These are phyloP conservation scores for Emmelina monodactyla DNA, from an alignment of 2,888 invertebrate genomes.

Conservation along the genomic window DNA sequence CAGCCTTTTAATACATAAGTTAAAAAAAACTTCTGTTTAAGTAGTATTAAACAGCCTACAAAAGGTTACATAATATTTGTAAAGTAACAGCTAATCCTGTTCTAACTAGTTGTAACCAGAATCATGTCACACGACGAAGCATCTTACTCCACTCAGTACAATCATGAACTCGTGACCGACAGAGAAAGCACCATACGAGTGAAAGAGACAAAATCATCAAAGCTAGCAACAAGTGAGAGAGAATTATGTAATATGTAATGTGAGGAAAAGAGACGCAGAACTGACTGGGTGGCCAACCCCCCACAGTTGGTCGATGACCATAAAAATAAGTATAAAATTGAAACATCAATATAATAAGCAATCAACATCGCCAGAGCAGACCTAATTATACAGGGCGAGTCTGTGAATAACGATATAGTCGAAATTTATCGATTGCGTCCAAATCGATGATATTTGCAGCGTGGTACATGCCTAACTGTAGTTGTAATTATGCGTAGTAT, in stretches of 20 bases:
- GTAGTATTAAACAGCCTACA: too few relatives aligned
- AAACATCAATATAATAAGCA: slow-evolving; percentile 68
- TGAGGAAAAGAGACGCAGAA: slow-evolving; percentile 29
- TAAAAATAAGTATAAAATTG: slow-evolving; percentile 67
- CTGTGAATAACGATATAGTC: slow-evolving; percentile 55
- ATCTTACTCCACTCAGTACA: slow-evolving; percentile 49
- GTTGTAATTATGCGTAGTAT: too few relatives aligned
- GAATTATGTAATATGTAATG: slow-evolving; percentile 21
- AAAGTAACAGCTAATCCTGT: too few relatives aligned
- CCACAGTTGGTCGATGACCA: slow-evolving; percentile 66
- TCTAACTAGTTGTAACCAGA: too few relatives aligned
- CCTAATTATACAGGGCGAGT: slow-evolving; percentile 60
- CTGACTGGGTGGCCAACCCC: slow-evolving; percentile 66
- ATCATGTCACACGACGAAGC: slow-evolving; percentile 27
- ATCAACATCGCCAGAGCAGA: slow-evolving; percentile 47
- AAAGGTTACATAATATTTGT: too few relatives aligned
- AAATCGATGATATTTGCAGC: too few relatives aligned
- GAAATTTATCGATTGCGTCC: slow-evolving; percentile 45
- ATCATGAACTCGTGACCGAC: slow-evolving; percentile 30
- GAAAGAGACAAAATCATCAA: slow-evolving; percentile 32
- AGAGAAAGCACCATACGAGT: slow-evolving; percentile 17
- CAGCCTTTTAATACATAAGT: too few relatives aligned
- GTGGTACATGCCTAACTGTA: too few relatives aligned
- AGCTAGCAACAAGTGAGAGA: slow-evolving; percentile 38
- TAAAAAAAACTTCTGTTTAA: too few relatives aligned